phyloP scores from a whole-genome alignment of 2,888 invertebrate species.

The Cephus pulcher region DNA sequence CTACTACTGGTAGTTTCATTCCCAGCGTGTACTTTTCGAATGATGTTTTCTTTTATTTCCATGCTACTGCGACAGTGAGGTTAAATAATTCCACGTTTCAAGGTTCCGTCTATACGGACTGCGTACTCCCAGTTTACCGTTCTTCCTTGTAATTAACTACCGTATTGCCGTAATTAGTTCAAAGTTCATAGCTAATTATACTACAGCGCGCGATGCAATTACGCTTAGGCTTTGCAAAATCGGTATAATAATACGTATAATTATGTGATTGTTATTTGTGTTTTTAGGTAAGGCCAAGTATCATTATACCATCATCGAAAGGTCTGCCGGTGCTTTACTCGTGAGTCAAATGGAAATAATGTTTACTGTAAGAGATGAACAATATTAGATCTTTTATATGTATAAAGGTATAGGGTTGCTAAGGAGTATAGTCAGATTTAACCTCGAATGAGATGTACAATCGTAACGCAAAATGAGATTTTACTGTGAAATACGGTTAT shows the following conservation, averaged over 20 bases:
- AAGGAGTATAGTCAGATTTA: not conserved
- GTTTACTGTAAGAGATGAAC: not conserved
- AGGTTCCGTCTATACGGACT: not conserved
- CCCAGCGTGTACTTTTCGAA: not conserved
- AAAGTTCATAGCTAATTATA: slow-evolving; percentile 43
- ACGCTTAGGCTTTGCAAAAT: not conserved
- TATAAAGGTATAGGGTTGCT: not conserved
- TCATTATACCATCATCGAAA: not conserved
- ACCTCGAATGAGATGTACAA: not conserved
- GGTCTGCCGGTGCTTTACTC: not conserved
- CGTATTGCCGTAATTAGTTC: slow-evolving; percentile 39
- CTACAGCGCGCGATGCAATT: not conserved
- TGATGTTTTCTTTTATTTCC: not conserved
- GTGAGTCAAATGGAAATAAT: not conserved
- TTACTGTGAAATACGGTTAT: slow-evolving; percentile 45
- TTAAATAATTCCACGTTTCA: not conserved
- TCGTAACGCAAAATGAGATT: slow-evolving; percentile 48
- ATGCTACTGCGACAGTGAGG: not conserved
- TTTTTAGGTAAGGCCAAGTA: not conserved
- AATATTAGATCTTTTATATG: not conserved
- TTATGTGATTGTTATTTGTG: not conserved
- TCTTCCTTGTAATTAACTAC: slow-evolving; percentile 43
- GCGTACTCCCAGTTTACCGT: not conserved
- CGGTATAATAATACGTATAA: not conserved
- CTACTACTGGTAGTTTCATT: not conserved